Conservation (phyloP, 1,140 invertebrate genomes). For the Zaprionus ornatus region DNA sequence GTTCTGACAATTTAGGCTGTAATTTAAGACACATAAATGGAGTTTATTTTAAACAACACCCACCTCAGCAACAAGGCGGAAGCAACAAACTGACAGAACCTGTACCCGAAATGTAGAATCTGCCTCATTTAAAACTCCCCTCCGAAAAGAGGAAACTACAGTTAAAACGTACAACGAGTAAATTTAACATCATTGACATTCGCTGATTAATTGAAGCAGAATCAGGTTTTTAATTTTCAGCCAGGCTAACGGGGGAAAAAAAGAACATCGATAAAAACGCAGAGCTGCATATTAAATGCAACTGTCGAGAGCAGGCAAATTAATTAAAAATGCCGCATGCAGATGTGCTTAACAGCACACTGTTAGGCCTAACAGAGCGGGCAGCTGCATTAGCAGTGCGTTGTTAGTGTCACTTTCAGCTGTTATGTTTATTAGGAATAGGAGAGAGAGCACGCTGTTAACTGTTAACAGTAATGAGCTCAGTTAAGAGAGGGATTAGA, state of each 20-base stretch:
- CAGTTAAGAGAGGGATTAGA: background rate
- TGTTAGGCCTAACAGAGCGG: constrained; percentile 3
- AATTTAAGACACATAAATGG: constrained; percentile 4
- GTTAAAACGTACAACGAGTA: constrained; percentile 34
- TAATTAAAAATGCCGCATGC: constrained; percentile 52
- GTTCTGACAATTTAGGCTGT: background rate
- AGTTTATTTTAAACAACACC: constrained; percentile 14
- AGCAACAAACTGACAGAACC: constrained; percentile 43
- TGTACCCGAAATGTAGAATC: background rate
- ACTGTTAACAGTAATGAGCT: background rate
- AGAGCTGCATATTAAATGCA: constrained; percentile 67
- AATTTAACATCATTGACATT: constrained; percentile 78
- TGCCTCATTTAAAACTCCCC: background rate
- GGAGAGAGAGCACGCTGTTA: background rate
- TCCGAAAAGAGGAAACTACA: background rate
- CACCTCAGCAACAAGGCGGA: constrained; percentile 35
- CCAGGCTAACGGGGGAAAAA: constrained; percentile 3
- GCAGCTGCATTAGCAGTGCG: background rate
- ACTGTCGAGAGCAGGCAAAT: constrained; percentile 53
- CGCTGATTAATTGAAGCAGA: constrained; percentile 72
- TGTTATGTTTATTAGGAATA: too few relatives aligned
- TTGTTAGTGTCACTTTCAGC: background rate
- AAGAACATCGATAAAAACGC: constrained; percentile 35
- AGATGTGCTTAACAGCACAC: constrained; percentile 23
- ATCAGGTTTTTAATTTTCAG: constrained; percentile 75